Base-by-base conservation (phyloP, 2,797 vertebrate genomes). In the Columba guinea region DNA sequence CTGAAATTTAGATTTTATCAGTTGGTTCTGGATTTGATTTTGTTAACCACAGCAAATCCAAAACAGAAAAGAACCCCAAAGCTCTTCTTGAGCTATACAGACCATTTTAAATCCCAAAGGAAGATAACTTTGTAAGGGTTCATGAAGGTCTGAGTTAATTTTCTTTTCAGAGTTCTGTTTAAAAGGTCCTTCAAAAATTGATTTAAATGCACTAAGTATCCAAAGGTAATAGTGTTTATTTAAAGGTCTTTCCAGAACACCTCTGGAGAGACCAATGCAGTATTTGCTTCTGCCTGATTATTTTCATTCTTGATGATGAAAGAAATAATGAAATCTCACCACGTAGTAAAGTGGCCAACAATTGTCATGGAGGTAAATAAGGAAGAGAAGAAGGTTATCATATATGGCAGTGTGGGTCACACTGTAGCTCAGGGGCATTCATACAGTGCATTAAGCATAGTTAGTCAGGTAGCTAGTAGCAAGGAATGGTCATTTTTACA, bases 401-500 rank as follows among this genome's bases (percentile, higher is more conserved):
- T 22, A 10, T 18, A 26, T 14, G 13, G 44, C 15, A 62, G 20
- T 41, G n/a, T 51, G 48, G 48, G 44, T 91, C 35, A 74, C 44
- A 52, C 1, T 0, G 0, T 30, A 35, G 6, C 17, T 56, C 22
- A 44, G n/a, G 53, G 39, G 26, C 35, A 18, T 58, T 71, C 5
- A 1, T 56, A 14, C 16, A 44, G 23, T 30, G 20, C 4, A 2
- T 21, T 48, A 79, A 39, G 46, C 27, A 28, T 27, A 28, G 44
- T 28, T 52, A 74, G 26, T 49, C 67, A 80, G 34, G 28, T 30
- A 58, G 58, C 27, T 74, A 69, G 18, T 19, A 34, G 28, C 46
- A 32, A 89, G 58, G 71, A 90, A 78, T 13, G 19, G 21, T 60
- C 16, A 26, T 65, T 55, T 83, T 84, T 82, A 68, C 32, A 13